Evolutionary conservation across 2,113 vertebrate genomes (phyloP).

Genomic region (Tachysurus fulvidraco): DNA sequence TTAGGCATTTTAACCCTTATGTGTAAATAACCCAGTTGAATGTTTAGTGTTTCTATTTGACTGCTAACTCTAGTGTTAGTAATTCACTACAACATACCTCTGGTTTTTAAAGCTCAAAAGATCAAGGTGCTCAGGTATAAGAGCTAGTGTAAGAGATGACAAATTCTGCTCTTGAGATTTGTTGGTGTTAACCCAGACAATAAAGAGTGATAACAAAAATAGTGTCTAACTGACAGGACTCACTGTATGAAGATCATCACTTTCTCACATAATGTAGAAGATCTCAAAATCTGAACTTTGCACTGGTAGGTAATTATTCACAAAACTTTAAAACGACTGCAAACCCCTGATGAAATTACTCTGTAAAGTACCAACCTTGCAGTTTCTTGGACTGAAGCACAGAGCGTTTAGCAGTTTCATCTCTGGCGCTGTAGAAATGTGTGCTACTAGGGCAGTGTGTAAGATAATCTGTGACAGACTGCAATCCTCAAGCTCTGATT

Average conservation of each 20-base stretch:
- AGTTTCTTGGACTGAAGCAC: conserved; percentile 47
- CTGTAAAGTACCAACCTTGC: conserved; percentile 19
- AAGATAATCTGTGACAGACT: conserved; percentile 36
- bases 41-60: too few relatives aligned
- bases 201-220: neutral
- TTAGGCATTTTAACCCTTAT: too few relatives aligned
- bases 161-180: too few relatives aligned
- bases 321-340: too few relatives aligned
- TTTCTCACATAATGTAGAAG: neutral
- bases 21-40: too few relatives aligned
- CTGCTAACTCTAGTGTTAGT: too few relatives aligned
- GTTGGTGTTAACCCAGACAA: too few relatives aligned
- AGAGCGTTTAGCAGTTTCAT: conserved; percentile 43
- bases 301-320: neutral
- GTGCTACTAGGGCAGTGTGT: conserved; percentile 45
- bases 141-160: too few relatives aligned
- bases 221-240: neutral
- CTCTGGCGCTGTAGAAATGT: conserved; percentile 35
- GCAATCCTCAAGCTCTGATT: conserved; percentile 18
- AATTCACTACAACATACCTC: too few relatives aligned
- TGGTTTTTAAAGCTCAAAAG: neutral
- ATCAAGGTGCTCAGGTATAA: neutral
- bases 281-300: neutral
- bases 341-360: neutral
- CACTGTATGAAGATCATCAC: neutral